Evolutionary conservation across 2,797 vertebrate species (phyloP), one percentile per base, ranked within the genome.

Genomic region (Channa striata): DNA sequence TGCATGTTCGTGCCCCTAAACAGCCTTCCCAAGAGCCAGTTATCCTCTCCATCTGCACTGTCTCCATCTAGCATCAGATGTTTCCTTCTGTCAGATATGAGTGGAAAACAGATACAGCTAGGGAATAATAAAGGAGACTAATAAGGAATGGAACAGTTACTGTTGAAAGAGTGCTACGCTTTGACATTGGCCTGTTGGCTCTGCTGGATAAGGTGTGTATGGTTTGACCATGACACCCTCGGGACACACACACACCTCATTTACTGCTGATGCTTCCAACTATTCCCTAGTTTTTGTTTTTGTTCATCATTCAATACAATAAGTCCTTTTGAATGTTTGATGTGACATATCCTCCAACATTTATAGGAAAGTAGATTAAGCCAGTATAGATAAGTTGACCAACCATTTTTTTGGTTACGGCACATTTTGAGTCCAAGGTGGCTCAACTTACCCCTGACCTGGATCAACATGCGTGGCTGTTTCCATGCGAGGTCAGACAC

Each of bases 11-110:
- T 56, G 47, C 58, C 52, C 12, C 36, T 59, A 36, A 16, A 42
- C 50, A 47, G n/a, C 3, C 48, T 54, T 64, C 39, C 37, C 52
- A 61, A 40, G 17, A 16, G 11, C 54, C 53, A 17, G 8, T 44
- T 36, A 20, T 3, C 34, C 14, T 43, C 53, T 56, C 42, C 36
- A 56, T 13, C 52, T 65, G 0, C 23, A 43, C 21, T 43, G 5
- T 11, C 20, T 57, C 37, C 16, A 50, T 59, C 19, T 20, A 21
- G 61, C 75, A 72, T 78, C 47, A 58, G 67, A 64, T 59, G 48
- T 34, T 59, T 72, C 40, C 59, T 1, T 47, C 51, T 68, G 76
- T 74, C 65, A 72, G 63, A 64, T 62, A 42, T 47, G 30, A 77
- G 23, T 42, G 65, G 46, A 61, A 60, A 71, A 12, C 34, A 80